Evolutionary conservation across 2,888 invertebrate genomes (phyloP).

Genomic region (Netelia virgata): DNA sequence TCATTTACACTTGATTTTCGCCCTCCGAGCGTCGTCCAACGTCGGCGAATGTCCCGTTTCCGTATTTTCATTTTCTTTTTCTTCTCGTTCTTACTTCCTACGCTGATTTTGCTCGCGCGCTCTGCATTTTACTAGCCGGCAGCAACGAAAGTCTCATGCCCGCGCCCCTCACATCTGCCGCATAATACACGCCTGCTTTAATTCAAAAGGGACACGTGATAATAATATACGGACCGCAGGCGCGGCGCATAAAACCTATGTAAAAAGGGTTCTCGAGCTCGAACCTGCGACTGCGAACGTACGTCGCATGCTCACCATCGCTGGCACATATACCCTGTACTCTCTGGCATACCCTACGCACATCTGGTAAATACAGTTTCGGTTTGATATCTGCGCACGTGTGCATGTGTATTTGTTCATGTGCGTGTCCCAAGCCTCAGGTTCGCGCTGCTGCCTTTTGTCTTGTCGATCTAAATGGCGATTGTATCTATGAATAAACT

Average conservation of each 20-base stretch:
- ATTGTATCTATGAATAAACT: conserved; percentile 67
- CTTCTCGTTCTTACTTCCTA: conserved; percentile 20
- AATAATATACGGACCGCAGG: conserved; percentile 60
- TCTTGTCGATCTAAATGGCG: conserved; percentile 65
- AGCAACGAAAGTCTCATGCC: conserved; percentile 8
- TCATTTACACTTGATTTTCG: conserved; percentile 19
- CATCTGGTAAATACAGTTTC: conserved; percentile 33
- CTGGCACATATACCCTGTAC: conserved; percentile 30
- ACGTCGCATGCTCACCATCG: conserved; percentile 28
- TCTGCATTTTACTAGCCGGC: conserved; percentile 15
- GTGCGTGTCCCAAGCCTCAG: conserved; percentile 30
- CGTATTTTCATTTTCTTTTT: conserved; percentile 6
- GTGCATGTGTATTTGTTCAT: conserved; percentile 3
- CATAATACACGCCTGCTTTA: conserved; percentile 63
- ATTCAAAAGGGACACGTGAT: conserved; percentile 66
- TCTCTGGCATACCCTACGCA: conserved; percentile 14
- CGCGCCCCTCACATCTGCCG: conserved; percentile 27
- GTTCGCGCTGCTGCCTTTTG: conserved; percentile 58
- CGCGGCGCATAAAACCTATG: conserved; percentile 49
- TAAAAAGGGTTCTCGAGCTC: conserved; percentile 44
- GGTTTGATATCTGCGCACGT: conserved; percentile 20
- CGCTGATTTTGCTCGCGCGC: conserved; percentile 31
- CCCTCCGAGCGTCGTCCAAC: conserved; percentile 10
- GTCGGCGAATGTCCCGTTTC: neutral
- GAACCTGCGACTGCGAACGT: conserved; percentile 46